Evolutionary conservation across 2,797 vertebrate species (phyloP).

Genomic region (Sebastes jordani): DNA sequence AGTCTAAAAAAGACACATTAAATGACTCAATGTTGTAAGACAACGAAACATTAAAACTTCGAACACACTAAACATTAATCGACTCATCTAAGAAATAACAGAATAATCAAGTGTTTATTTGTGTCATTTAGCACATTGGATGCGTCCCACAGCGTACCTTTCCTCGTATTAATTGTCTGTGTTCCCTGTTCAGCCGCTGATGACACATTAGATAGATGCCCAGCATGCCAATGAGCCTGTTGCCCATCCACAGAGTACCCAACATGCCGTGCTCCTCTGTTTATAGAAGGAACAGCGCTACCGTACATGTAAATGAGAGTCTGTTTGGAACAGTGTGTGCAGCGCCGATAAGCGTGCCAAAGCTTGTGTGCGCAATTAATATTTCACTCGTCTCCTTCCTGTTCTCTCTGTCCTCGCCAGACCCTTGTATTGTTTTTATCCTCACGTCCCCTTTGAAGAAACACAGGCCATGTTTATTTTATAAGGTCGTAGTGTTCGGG

Average conservation of each 20-base stretch:
- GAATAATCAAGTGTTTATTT: neutral
- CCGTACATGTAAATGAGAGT: constrained; percentile 25
- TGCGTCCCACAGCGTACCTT: neutral
- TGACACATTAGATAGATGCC: neutral
- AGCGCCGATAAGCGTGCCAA: constrained; percentile 11
- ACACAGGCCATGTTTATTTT: constrained; percentile 13
- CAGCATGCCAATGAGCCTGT: constrained; percentile 1
- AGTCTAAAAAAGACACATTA: neutral
- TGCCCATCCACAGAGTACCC: neutral
- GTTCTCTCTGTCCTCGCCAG: constrained; percentile 6
- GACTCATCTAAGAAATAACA: neutral
- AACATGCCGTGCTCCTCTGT: constrained; percentile 41
- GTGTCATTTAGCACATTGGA: neutral
- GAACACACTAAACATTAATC: neutral
- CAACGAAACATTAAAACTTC: neutral
- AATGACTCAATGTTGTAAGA: neutral
- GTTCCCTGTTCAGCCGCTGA: neutral
- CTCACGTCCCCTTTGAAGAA: neutral
- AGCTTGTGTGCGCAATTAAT: constrained; percentile 7
- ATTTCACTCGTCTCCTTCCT: constrained; percentile 9
- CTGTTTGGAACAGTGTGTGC: constrained; percentile 61
- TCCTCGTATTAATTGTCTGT: neutral
- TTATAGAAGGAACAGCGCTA: constrained; percentile 21
- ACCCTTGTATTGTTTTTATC: constrained; percentile 20
- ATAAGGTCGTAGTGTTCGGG: neutral